Evolutionary conservation across 2,113 vertebrate species (phyloP).

Genomic region (Myotis yumanensis): DNA sequence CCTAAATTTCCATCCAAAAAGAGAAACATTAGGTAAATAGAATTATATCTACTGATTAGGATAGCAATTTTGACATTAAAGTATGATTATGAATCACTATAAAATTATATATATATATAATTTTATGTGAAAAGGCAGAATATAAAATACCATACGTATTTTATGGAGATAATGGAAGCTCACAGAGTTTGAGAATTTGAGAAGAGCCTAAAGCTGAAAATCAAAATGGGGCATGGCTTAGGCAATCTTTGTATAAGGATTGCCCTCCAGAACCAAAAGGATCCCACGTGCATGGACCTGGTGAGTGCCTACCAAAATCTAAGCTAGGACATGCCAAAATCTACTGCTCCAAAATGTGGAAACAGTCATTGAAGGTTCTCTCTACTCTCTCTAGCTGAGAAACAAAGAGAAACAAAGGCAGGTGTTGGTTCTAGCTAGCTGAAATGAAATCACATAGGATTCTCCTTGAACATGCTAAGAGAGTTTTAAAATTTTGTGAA

Average conservation of each 20-base stretch:
- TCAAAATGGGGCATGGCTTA: neutral
- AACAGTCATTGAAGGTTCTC: neutral
- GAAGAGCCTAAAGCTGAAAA: neutral
- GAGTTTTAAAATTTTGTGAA: neutral
- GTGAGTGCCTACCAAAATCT: neutral
- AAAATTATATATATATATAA: neutral
- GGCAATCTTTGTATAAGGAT: neutral
- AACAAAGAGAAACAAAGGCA: neutral
- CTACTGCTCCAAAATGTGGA: neutral
- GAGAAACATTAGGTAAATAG: neutral
- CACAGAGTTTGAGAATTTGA: neutral
- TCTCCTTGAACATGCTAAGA: neutral
- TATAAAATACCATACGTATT: neutral
- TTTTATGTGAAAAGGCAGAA: neutral
- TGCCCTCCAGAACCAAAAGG: neutral
- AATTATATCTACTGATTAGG: neutral
- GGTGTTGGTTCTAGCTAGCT: neutral
- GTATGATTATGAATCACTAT: neutral
- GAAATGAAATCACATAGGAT: neutral
- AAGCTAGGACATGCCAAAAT: neutral
- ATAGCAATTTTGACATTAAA: neutral
- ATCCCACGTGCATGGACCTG: neutral
- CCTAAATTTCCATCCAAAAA: neutral
- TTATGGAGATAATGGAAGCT: neutral
- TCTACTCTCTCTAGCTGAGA: neutral